Evolutionary conservation across 2,888 invertebrate species (phyloP).

Genomic region (Hartigia nigra): DNA sequence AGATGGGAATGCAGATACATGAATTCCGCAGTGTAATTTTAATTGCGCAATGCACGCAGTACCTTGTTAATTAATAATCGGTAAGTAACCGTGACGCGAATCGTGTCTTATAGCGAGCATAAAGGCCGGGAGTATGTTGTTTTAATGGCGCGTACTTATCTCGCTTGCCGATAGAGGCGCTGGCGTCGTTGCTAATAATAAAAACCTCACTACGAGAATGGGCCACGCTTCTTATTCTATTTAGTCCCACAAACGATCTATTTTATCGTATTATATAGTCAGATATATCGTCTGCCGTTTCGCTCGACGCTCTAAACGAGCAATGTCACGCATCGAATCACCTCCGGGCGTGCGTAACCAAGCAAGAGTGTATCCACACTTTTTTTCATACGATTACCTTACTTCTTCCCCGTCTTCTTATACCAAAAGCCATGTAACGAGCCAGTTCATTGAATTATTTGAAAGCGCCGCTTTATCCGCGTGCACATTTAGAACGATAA

Average conservation of each 20-base stretch:
- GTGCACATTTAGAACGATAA: background rate
- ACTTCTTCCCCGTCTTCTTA: constrained; percentile 19
- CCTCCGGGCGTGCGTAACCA: constrained; percentile 48
- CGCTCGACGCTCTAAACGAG: constrained; percentile 40
- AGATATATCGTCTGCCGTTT: background rate
- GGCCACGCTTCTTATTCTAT: background rate
- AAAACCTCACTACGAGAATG: background rate
- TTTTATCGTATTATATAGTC: background rate
- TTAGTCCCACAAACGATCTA: background rate
- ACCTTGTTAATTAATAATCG: background rate
- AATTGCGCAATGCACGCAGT: background rate
- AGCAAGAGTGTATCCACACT: constrained; percentile 39
- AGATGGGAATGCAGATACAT: background rate
- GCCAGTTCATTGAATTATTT: constrained; percentile 55
- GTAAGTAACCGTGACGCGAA: background rate
- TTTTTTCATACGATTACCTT: constrained; percentile 31
- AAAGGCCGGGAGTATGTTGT: background rate
- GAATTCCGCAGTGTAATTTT: background rate
- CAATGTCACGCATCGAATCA: constrained; percentile 59
- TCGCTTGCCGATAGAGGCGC: background rate
- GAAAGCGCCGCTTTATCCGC: constrained; percentile 26
- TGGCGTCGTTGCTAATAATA: background rate
- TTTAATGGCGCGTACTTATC: background rate
- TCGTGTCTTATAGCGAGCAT: background rate
- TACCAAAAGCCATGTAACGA: constrained; percentile 31